phyloP scores from a whole-genome alignment of 1,140 invertebrate genomes.

The Sycobia sp. region DNA sequence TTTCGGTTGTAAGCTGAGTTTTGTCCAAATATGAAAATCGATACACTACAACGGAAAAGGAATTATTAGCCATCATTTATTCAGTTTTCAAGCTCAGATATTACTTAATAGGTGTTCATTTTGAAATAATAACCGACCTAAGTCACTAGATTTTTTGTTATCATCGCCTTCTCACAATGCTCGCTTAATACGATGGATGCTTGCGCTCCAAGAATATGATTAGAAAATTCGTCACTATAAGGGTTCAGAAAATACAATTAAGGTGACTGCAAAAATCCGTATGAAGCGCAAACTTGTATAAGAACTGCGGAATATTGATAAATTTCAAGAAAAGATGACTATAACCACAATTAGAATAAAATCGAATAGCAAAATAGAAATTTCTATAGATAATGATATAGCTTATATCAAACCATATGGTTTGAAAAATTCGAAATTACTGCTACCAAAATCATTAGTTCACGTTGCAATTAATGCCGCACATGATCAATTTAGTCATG shows the following conservation, averaged over 20 bases:
- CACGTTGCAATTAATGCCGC: not conserved
- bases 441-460: not conserved
- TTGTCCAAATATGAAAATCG: constrained; percentile 43
- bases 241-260: constrained; percentile 35
- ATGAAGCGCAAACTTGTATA: not conserved
- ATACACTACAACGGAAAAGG: constrained; percentile 52
- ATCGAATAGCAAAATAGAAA: not conserved
- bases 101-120: constrained; percentile 50
- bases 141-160: constrained; percentile 51
- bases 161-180: not conserved
- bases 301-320: not conserved
- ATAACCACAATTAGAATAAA: not conserved
- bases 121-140: constrained; percentile 54
- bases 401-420: not conserved
- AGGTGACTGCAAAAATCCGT: not conserved
- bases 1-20: no score
- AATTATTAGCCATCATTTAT: constrained; percentile 53
- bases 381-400: not conserved
- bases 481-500: constrained; percentile 31
- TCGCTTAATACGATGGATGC: constrained; percentile 34
- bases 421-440: not conserved
- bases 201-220: no score
- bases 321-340: not conserved
- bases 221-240: constrained; percentile 39
- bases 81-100: constrained; percentile 46